These are phyloP conservation scores for Indicator maculatus DNA, from an alignment of 2,113 vertebrate species.

Conservation along the genomic window DNA sequence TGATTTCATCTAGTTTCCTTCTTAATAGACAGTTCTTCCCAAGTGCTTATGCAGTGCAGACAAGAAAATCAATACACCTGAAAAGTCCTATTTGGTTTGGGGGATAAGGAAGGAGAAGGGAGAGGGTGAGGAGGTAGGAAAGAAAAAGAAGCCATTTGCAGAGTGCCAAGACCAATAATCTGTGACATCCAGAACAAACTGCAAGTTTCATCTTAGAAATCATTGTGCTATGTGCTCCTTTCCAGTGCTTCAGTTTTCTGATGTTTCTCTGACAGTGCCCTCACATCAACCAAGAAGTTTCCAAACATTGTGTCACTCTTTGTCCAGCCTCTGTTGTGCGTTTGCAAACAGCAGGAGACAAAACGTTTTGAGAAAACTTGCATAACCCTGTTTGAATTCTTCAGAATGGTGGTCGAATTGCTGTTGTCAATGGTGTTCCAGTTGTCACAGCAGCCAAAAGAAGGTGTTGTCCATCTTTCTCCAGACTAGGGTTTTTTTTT, in stretches of 20 bases:
- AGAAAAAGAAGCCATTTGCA: background rate
- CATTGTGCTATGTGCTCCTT: background rate
- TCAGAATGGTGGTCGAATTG: background rate
- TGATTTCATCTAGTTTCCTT: background rate
- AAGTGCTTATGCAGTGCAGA: background rate
- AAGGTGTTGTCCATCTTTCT: background rate
- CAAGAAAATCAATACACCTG: constrained; percentile 1
- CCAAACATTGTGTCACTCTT: background rate
- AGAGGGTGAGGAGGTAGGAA: background rate
- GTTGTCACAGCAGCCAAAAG: background rate
- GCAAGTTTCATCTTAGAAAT: background rate
- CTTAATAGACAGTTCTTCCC: background rate
- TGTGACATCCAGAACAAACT: background rate
- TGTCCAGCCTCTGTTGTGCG: background rate
- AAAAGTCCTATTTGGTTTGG: background rate
- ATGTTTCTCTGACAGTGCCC: background rate
- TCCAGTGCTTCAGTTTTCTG: background rate
- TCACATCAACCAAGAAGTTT: background rate
- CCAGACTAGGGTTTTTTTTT: background rate
- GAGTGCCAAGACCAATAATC: background rate
- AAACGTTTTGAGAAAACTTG: constrained; percentile 1
- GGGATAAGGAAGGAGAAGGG: no score
- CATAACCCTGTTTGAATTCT: background rate
- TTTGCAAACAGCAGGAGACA: background rate
- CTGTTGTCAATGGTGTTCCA: background rate